Conservation (phyloP, 2,113 vertebrate species). For the Gulo gulo region DNA sequence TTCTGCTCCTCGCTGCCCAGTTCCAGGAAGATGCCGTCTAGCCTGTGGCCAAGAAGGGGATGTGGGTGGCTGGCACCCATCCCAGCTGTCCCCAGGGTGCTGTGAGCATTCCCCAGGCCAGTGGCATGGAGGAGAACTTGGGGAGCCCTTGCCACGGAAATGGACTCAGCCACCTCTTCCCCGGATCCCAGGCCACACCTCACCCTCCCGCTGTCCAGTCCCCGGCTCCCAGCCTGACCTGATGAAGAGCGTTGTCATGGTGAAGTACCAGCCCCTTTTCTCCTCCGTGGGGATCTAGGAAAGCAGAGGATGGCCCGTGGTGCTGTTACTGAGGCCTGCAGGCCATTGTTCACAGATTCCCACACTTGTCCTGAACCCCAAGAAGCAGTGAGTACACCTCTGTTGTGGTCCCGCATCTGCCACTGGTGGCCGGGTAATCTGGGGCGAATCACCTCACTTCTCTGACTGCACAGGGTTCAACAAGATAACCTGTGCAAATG, state of each 20-base stretch:
- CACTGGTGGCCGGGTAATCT: background rate
- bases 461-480: background rate
- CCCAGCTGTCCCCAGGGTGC: background rate
- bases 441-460: background rate
- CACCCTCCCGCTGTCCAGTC: background rate
- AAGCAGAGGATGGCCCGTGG: background rate
- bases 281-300: constrained; percentile 89
- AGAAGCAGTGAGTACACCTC: background rate
- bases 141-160: background rate
- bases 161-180: no score
- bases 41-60: constrained; percentile 72
- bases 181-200: background rate
- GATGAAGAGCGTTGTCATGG: constrained; percentile 91
- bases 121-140: background rate
- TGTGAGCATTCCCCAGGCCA: background rate
- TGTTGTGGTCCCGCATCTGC: background rate
- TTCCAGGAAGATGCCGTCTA: constrained; percentile 86
- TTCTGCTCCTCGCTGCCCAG: constrained; percentile 83
- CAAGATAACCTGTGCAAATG: background rate
- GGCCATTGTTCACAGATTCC: background rate
- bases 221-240: constrained; percentile 79
- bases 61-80: background rate
- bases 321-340: background rate
- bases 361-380: background rate
- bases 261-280: constrained; percentile 91